These are phyloP conservation scores for Recurvirostra avosetta DNA, from an alignment of 2,113 vertebrate genomes.

Conservation along the genomic window DNA sequence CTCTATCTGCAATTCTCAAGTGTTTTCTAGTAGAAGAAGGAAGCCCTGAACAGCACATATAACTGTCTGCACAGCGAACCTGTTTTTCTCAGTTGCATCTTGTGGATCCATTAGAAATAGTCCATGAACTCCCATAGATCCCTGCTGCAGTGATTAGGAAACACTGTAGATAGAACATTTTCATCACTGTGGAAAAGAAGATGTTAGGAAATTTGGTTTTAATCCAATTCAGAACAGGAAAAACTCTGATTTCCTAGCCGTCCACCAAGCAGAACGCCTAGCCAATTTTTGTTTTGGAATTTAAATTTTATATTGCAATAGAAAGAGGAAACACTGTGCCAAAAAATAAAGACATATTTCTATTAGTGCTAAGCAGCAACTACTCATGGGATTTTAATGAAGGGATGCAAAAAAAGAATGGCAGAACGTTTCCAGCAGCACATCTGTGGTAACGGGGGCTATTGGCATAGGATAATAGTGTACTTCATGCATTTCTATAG, in stretches of 20 bases:
- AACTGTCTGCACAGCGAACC: neutral
- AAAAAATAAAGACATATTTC: neutral
- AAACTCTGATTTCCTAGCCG: conserved; percentile 1
- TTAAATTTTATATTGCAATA: neutral
- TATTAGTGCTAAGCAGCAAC: neutral
- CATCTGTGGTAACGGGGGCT: neutral
- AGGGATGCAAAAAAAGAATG: neutral
- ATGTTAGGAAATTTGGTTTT: conserved; percentile 1
- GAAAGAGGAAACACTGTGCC: neutral
- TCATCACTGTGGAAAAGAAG: conserved; percentile 16
- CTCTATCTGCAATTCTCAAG: neutral
- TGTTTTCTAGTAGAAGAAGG: neutral
- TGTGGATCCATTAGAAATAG: conserved; percentile 24
- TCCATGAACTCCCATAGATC: conserved; percentile 16
- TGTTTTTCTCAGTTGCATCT: conserved; percentile 8
- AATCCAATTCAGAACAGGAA: neutral
- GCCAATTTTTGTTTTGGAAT: neutral
- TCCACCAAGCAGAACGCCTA: neutral
- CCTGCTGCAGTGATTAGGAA: conserved; percentile 14
- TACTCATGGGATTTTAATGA: conserved; percentile 34
- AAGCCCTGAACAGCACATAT: neutral
- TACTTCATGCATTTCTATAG: neutral
- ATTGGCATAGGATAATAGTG: neutral
- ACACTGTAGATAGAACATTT: neutral
- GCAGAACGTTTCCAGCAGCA: conserved; percentile 20